Evolutionary conservation across 2,888 invertebrate genomes (phyloP).

Genomic region (Deilephila elpenor): DNA sequence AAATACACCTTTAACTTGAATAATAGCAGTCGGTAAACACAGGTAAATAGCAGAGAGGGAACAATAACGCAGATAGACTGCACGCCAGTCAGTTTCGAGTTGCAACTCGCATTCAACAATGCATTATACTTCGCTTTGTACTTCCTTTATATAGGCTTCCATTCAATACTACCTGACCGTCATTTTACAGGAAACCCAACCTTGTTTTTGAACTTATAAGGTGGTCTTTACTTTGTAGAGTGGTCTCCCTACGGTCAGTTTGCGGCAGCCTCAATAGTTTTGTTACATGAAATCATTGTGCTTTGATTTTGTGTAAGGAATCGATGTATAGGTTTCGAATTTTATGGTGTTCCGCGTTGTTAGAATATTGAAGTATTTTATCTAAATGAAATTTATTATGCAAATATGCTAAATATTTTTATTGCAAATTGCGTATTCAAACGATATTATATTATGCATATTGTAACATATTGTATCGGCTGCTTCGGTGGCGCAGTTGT

Average conservation of each 20-base stretch:
- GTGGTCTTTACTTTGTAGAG: background rate
- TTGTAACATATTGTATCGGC: too few species aligned
- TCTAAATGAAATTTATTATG: background rate
- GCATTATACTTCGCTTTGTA: constrained; percentile 45
- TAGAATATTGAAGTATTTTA: background rate
- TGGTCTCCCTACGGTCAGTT: background rate
- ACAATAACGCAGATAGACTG: constrained; percentile 39
- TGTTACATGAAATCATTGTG: constrained; percentile 29
- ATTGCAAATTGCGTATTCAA: too few species aligned
- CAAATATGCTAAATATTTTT: too few species aligned
- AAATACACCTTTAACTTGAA: background rate
- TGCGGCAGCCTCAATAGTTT: constrained; percentile 29
- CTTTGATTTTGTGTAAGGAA: constrained; percentile 35
- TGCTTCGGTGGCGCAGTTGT: too few species aligned
- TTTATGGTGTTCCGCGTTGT: constrained; percentile 11
- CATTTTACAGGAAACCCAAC: background rate
- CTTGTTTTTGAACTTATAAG: background rate
- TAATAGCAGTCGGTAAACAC: constrained; percentile 28
- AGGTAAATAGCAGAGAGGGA: constrained; percentile 36
- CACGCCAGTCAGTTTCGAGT: constrained; percentile 40
- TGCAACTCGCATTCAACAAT: constrained; percentile 50
- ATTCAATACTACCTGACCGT: constrained; percentile 39
- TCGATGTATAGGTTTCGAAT: constrained; percentile 35
- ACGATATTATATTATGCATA: too few species aligned
- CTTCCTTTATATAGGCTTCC: constrained; percentile 41